Base-by-base conservation (phyloP, 1,140 invertebrate species). In the Lamellibrachia luymesi region DNA sequence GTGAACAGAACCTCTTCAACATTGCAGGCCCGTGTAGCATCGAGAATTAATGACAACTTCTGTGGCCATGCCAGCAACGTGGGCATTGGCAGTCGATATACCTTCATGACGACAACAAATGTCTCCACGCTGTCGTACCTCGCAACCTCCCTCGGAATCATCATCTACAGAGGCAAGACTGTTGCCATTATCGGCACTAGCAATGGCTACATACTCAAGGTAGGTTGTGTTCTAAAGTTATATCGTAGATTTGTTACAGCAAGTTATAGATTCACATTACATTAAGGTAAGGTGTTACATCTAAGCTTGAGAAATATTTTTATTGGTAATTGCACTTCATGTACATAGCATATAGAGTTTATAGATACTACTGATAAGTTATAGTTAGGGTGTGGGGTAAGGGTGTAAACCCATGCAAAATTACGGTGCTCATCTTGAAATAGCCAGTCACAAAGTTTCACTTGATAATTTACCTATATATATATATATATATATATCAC, bases 81-180 rank as follows among this genome's bases (percentile, higher is more conserved):
- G 27, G 95, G 94, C 51, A 95, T 95, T n/a, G 94, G 92, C 52
- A 94, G 95, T 38, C 91, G 93, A 4, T 93, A 94, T 17, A 51
- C 93, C 4, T 92, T 95, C 2, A 89, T 52, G 17, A 93, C 92
- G 2, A 51, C 91, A 93, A 93, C 8, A 91, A 93, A 27, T 93
- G 92, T 92, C 90, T 93, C 80, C 0, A 93, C 27, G n/a, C 80
- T 50, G 22, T 92, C 50, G 13, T 51, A 93, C n/a, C 64, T 91
- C 4, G 93, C 95, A 4, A 95, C 95, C 0, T 93, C 95, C 2
- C 22, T 95, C 17, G 94, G 93, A 0, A 91, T 94, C 38, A 93
- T 94, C 5, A 13, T 94, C 91, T 94, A 95, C 56, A 93, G 94
- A 4, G 92, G 93, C 1, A 93, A 94, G 52, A 94, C 94, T 6